These are phyloP conservation scores for Ciona savignyi DNA, from an alignment of 23 tunicate species.

Conservation along the genomic window DNA sequence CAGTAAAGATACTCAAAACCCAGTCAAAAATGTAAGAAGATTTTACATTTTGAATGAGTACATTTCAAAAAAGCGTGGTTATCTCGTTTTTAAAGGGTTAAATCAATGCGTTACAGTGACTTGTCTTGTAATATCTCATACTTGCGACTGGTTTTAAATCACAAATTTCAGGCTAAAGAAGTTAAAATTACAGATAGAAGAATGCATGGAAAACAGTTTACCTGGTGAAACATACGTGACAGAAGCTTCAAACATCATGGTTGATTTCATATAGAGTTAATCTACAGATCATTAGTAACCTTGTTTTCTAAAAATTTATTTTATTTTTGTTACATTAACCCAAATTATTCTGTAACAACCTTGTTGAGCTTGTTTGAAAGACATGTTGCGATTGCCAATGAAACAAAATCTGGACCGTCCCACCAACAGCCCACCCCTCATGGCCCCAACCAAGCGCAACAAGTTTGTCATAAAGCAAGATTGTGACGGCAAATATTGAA, in stretches of 20 bases:
- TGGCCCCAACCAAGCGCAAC: not conserved
- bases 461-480: not conserved
- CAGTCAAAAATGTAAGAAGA: too few species aligned
- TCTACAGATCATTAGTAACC: not conserved
- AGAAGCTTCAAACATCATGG: not conserved
- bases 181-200: too few species aligned
- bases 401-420: not conserved
- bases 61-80: too few species aligned
- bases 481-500: too few species aligned
- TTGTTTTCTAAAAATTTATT: not conserved
- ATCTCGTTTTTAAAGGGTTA: too few species aligned
- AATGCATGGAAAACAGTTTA: not conserved
- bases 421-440: not conserved
- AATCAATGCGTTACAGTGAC: too few species aligned
- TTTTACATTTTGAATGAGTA: too few species aligned
- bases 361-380: not conserved
- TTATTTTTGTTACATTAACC: not conserved
- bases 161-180: too few species aligned
- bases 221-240: not conserved
- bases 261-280: too few species aligned
- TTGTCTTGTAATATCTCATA: too few species aligned
- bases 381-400: not conserved
- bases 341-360: not conserved
- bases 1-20: too few species aligned
- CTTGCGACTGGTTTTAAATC: too few species aligned